Base-by-base conservation (phyloP, 2,113 vertebrate genomes). In the Eublepharis macularius region DNA sequence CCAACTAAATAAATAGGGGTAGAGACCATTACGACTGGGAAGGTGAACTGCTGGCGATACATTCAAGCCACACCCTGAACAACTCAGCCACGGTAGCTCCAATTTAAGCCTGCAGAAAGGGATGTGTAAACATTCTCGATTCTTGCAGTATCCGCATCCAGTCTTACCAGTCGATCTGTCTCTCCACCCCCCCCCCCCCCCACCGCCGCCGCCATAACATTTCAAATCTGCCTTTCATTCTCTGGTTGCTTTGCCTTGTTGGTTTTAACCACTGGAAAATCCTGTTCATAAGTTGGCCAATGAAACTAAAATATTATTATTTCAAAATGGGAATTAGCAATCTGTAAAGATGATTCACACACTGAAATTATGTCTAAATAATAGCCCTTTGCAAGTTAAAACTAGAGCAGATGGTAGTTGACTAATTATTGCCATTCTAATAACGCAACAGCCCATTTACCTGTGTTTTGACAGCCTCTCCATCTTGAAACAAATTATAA, bases 311-410 rank as follows among this genome's bases (percentile, higher is more conserved):
- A 80, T 65, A 81, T 24, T 65, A 79, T 2, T 32, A 57, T 36
- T 75, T 83, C 2, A 51, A 80, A 88, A 87, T 49, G 6, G 84
- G 45, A 87, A 83, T 24, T 39, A 45, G 34, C 86, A 69, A 34
- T 78, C 76, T 9, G 68, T 10, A 70, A 86, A 82, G 82, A 81
- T 2, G 43, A 85, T 73, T 81, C 14, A 36, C 57, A 36, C 69
- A 29, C 66, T 68, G 69, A 47, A 41, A 84, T 45, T 51, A 68
- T 1, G 24, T 87, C 41, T 39, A 86, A 89, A 81, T 36, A 11
- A 90, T 43, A 75, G 79, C 34, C 45, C 3, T 60, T 60, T 70
- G 51, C 83, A 88, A 81, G 80, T 7, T 49, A 66, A 45, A 72
- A 45, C 49, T 24, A 60, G 80, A 68, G 41, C 26, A 87, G 87